Percentiles rank a stretch among this genome's conserved stretches.
phyloP scores from a whole-genome alignment of 2,113 vertebrate species.

The Hemiscyllium ocellatum region DNA sequence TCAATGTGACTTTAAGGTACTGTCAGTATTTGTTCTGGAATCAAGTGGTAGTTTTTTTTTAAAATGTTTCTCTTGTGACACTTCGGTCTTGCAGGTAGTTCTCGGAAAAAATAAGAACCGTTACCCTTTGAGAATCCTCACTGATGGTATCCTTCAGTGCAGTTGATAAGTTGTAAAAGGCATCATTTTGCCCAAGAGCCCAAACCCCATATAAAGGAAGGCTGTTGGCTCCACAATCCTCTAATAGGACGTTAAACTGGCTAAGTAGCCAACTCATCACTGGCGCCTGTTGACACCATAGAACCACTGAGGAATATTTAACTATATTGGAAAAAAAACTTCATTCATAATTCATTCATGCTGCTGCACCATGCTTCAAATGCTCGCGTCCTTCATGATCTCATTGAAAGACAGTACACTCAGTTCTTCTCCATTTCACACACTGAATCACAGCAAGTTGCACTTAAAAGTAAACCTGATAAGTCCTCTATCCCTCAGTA shows the following conservation, averaged over 20 bases:
- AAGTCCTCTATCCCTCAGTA: background rate
- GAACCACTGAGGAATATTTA: background rate
- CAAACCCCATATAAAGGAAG: background rate
- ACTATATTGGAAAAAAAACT: background rate
- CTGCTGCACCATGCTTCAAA: background rate
- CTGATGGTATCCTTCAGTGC: background rate
- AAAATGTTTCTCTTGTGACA: background rate
- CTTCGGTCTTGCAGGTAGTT: background rate
- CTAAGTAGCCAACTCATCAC: background rate
- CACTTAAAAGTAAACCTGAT: background rate
- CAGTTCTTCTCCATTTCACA: background rate
- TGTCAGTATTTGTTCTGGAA: background rate
- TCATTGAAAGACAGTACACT: background rate
- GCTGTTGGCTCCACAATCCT: background rate
- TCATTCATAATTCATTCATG: constrained; percentile 1
- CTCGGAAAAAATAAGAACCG: background rate
- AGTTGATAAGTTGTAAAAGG: background rate
- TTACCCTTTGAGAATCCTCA: background rate
- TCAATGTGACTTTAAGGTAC: background rate
- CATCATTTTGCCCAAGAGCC: background rate
- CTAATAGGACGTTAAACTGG: background rate
- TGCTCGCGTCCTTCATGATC: background rate
- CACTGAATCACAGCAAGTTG: background rate
- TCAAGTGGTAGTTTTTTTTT: background rate
- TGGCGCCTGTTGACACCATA: background rate